Evolutionary conservation across 2,797 vertebrate genomes (phyloP).

Genomic region (Poecilia picta): DNA sequence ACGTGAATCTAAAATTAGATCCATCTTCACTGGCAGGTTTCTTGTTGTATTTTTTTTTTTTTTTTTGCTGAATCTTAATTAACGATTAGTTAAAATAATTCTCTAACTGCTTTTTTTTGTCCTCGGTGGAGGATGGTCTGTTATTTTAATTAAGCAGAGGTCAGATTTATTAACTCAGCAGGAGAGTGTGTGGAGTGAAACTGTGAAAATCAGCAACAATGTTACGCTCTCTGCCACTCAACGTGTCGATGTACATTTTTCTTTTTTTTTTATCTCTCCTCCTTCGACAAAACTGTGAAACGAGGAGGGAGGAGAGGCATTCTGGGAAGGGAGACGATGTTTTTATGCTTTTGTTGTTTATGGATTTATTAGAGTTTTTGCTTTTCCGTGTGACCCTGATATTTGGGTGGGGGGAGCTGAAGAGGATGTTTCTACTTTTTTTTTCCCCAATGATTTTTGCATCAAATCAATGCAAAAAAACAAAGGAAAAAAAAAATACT

Average conservation of each 20-base stretch:
- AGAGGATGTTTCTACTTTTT: not conserved
- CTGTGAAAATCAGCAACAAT: constrained; percentile 68
- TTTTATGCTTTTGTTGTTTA: constrained; percentile 48
- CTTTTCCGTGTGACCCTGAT: constrained; percentile 25
- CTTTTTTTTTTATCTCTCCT: not conserved
- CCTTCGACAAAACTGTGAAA: constrained; percentile 31
- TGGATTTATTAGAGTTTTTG: constrained; percentile 54
- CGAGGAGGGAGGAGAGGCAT: constrained; percentile 17
- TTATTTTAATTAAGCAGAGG: constrained; percentile 87
- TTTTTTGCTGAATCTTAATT: constrained; percentile 79
- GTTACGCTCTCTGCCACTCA: constrained; percentile 53
- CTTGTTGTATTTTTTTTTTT: constrained; percentile 59
- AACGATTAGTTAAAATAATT: constrained; percentile 82
- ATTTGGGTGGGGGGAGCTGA: not conserved
- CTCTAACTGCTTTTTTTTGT: constrained; percentile 68
- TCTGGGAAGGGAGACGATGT: constrained; percentile 21
- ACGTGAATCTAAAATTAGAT: constrained; percentile 69
- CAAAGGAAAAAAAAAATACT: not conserved
- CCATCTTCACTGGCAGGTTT: constrained; percentile 67
- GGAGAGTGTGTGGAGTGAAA: constrained; percentile 75
- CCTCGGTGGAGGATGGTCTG: constrained; percentile 77
- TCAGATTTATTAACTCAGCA: constrained; percentile 84
- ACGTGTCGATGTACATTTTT: constrained; percentile 40
- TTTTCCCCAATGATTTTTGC: constrained; percentile 9
- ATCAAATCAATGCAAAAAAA: constrained; percentile 66